Evolutionary conservation across 2,888 invertebrate genomes (phyloP), one percentile per base, ranked within the genome.

Genomic region (Ormyrus nitidulus): DNA sequence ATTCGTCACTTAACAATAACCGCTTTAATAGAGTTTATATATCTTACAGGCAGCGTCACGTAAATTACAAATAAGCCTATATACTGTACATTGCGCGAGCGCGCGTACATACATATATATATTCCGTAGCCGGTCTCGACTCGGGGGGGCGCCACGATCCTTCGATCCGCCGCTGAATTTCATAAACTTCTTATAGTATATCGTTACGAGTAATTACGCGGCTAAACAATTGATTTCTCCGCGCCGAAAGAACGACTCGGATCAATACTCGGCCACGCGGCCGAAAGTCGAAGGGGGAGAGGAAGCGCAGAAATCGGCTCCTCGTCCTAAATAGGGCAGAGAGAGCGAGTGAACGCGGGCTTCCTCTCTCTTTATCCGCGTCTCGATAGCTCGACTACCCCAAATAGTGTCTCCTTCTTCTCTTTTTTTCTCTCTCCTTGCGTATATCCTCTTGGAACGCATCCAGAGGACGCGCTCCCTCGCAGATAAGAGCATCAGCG

Each of bases 261-360:
- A 66, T 77, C 77, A 64, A 77, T 71, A 77, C 64, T 77, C 10
- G 13, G 44, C 53, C 34, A 34, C 3, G 34, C 34, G 4, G 34
- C 34, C 34, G 34, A 34, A 34, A 56, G 51, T 51, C 6, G 34
- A 61, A 6, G n/a, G 54, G 61, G 64, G 46, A 58, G n/a, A 58
- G 51, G 11, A 6, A 49, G 64, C 54, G 9, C 51, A 71, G n/a
- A 58, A 65, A 71, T 77, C 64, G 62, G 34, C 48, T 66, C 9
- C 34, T 34, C 62, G 51, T 53, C 62, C 68, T 79, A 75, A 75
- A 79, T 75, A 75, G 58, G 59, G 19, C 70, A 70, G 34, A 34
- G 56, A 44, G 53, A 56, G 46, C 62, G 34, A 34, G 56, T 13
- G 53, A 56, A 53, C 62, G 48, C 8, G 34, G 13, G 34, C 56